Percentiles rank a stretch among this genome's conserved stretches.
phyloP scores from a whole-genome alignment of 2,797 vertebrate genomes.

The Neopelma chrysocephalum region DNA sequence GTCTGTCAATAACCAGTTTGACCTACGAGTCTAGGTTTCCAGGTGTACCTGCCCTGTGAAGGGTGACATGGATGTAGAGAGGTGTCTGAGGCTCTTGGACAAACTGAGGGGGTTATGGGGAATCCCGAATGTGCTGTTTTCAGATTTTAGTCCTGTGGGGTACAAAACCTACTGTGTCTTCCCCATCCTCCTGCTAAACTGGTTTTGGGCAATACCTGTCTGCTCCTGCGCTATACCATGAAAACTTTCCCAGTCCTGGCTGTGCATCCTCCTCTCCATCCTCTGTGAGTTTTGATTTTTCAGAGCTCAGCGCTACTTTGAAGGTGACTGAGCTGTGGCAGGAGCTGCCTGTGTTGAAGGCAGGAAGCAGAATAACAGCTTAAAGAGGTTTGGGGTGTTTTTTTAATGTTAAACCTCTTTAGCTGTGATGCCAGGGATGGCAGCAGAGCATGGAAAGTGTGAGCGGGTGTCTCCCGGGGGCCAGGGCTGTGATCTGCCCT shows the following conservation, averaged over 20 bases:
- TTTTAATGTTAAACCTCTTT: background rate
- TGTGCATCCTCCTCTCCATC: background rate
- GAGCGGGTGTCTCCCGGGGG: fast-evolving
- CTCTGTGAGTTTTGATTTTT: background rate
- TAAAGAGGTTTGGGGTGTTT: background rate
- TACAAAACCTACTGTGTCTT: background rate
- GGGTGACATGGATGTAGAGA: fast-evolving
- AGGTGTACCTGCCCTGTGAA: background rate
- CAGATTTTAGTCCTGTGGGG: background rate
- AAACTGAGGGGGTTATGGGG: background rate
- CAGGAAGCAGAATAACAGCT: background rate
- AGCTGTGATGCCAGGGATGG: background rate
- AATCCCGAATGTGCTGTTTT: background rate
- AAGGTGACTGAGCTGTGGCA: background rate
- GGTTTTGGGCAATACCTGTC: background rate
- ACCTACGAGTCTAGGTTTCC: background rate
- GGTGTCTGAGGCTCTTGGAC: background rate
- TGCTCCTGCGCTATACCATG: background rate
- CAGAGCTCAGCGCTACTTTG: background rate
- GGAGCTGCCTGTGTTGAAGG: background rate
- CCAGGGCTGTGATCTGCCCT: background rate
- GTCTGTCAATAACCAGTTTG: background rate
- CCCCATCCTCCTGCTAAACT: background rate
- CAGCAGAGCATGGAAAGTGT: background rate
- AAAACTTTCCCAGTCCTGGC: background rate